Evolutionary conservation across 23 tunicate genomes (phyloP).

Genomic region (Aplidium turbinatum): DNA sequence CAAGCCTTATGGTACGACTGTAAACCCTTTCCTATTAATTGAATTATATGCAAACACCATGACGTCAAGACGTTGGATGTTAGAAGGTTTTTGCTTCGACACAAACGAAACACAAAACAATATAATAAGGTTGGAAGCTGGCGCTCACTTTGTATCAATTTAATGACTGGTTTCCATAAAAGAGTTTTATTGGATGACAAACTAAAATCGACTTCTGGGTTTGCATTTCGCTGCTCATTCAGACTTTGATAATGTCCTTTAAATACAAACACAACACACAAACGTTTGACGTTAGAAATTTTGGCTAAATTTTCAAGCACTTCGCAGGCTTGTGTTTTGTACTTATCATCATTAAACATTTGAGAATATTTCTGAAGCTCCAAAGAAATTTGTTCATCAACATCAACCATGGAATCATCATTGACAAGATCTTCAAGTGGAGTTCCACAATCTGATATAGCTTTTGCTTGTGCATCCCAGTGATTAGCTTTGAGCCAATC

Average conservation of each 20-base stretch:
- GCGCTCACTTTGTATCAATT: neutral
- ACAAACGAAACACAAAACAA: neutral
- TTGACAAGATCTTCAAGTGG: too few relatives aligned
- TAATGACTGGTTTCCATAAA: slow-evolving; percentile 6
- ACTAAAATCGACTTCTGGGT: too few relatives aligned
- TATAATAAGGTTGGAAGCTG: neutral
- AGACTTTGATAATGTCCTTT: neutral
- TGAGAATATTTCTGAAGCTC: neutral
- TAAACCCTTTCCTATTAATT: too few relatives aligned
- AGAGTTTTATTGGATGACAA: too few relatives aligned
- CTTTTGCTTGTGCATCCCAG: slow-evolving; percentile 32
- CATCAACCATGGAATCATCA: neutral
- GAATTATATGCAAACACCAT: neutral
- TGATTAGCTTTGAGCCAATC: slow-evolving; percentile 59
- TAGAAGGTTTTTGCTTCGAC: neutral
- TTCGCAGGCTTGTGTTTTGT: too few relatives aligned
- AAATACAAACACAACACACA: slow-evolving; percentile 17
- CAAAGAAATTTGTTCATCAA: neutral
- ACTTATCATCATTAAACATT: neutral
- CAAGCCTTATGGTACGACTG: too few relatives aligned
- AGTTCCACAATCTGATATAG: slow-evolving; percentile 3
- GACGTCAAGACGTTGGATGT: neutral
- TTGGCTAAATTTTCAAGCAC: too few relatives aligned
- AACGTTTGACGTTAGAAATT: neutral
- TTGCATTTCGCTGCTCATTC: neutral